A percentile compares a stretch with the other conserved stretches of the same genome.
phyloP scores from a whole-genome alignment of 2,888 invertebrate genomes.

The Amiota minor region DNA sequence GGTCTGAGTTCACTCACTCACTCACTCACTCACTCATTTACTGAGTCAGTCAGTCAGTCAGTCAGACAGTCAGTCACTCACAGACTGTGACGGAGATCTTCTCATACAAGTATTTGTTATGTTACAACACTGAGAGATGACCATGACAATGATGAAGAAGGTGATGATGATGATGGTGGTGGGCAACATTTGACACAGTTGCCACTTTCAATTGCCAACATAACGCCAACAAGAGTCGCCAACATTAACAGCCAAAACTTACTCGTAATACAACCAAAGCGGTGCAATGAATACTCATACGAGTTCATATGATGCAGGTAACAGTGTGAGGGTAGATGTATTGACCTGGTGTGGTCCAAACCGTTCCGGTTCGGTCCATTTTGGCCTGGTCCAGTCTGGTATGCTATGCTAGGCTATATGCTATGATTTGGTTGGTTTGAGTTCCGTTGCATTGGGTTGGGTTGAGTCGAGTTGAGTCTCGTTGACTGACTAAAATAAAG shows the following conservation, averaged over 20 bases:
- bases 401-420: too few relatives aligned
- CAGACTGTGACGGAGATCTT: slow-evolving; percentile 23
- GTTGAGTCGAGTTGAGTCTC: background rate
- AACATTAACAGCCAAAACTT: too few relatives aligned
- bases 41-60: background rate
- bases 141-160: too few relatives aligned
- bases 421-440: background rate
- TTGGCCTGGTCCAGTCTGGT: background rate
- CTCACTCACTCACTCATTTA: too few relatives aligned
- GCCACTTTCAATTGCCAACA: slow-evolving; percentile 70
- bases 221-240: slow-evolving; percentile 42
- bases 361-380: background rate
- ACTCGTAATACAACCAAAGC: slow-evolving; percentile 8
- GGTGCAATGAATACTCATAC: background rate
- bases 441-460: slow-evolving; percentile 2
- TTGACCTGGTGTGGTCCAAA: background rate
- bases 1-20: too few relatives aligned
- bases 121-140: slow-evolving; percentile 49
- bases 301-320: too few relatives aligned
- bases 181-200: slow-evolving; percentile 70
- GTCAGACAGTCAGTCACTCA: slow-evolving; percentile 26
- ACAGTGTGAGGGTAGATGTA: background rate
- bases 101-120: background rate
- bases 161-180: slow-evolving; percentile 34
- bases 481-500: slow-evolving; percentile 7